Evolutionary conservation across 2,797 vertebrate species (phyloP), one percentile per base, ranked within the genome.

Genomic region (Menidia menidia): DNA sequence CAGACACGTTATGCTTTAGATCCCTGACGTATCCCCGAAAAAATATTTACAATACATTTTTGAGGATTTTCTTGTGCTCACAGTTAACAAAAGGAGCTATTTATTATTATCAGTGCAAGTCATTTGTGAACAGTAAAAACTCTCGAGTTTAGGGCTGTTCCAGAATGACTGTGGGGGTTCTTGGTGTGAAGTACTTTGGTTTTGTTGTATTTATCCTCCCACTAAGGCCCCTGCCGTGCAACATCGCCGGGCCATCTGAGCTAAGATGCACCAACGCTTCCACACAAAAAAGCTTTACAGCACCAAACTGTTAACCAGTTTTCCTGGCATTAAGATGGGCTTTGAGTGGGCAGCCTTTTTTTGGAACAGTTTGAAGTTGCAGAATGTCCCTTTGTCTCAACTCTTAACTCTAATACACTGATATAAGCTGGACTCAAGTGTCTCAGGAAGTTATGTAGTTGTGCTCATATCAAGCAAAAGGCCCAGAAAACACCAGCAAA

Each of bases 241-340:
- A 68, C 78, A 68, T 80, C 60, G 71, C 56, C 14, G 64, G 75
- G 81, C 91, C 92, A 92, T 93, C 90, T 93, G 91, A 93, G 91
- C 88, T 80, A 71, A 70, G 69, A 85, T 16, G 60, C 77, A 71
- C 69, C 68, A 84, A 52, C 42, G 25, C 80, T 73, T 68, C 78
- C 73, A 77, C 80, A 87, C 87, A 89, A 91, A 88, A 66, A 71
- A 83, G 82, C 80, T 68, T 85, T 86, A 88, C 80, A 87, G 73
- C 60, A 81, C 75, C 80, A 82, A 82, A 87, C 83, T 84, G 83
- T 88, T 84, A 68, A 64, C 82, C 83, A 80, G 63, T 86, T 85
- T 81, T 82, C 56, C 82, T 88, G 87, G 88, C 89, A 69, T 44
- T 75, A 61, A 33, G 41, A 57, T 74, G 53, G 47, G 65, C 73